Conservation (phyloP, 2,113 vertebrate species). For the Sceloporus tristichus region DNA sequence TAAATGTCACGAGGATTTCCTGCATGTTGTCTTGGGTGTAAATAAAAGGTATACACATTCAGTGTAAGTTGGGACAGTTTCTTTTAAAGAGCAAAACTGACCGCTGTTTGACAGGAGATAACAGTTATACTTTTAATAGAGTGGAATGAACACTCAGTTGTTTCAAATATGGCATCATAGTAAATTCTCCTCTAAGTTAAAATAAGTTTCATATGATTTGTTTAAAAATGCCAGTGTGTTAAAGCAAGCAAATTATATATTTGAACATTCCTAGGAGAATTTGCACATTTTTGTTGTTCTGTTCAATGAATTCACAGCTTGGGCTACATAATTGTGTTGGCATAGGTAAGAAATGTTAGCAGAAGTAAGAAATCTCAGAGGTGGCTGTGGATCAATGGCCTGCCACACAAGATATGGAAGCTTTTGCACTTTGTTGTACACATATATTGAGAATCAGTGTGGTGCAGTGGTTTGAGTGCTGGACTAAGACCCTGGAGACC, state of each 20-base stretch:
- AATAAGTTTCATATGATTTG: not conserved
- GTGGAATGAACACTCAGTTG: not conserved
- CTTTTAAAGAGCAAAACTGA: constrained; percentile 1
- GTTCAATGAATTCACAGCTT: too few relatives aligned
- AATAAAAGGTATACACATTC: not conserved
- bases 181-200: not conserved
- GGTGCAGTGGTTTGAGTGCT: too few relatives aligned
- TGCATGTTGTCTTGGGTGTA: not conserved
- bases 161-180: not conserved
- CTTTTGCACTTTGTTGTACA: too few relatives aligned
- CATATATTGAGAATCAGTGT: too few relatives aligned
- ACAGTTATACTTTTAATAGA: not conserved
- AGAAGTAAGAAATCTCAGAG: too few relatives aligned
- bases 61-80: not conserved
- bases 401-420: too few relatives aligned
- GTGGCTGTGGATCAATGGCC: too few relatives aligned
- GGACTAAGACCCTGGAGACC: too few relatives aligned
- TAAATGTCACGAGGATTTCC: not conserved
- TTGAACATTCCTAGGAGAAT: too few relatives aligned
- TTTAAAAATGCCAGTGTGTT: not conserved
- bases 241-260: not conserved
- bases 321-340: too few relatives aligned
- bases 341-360: too few relatives aligned
- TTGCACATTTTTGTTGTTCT: too few relatives aligned
- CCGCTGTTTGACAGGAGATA: not conserved